Percentiles rank a stretch among this genome's conserved stretches.
phyloP scores from a whole-genome alignment of 2,113 vertebrate species.

The Pontoporia blainvillei region DNA sequence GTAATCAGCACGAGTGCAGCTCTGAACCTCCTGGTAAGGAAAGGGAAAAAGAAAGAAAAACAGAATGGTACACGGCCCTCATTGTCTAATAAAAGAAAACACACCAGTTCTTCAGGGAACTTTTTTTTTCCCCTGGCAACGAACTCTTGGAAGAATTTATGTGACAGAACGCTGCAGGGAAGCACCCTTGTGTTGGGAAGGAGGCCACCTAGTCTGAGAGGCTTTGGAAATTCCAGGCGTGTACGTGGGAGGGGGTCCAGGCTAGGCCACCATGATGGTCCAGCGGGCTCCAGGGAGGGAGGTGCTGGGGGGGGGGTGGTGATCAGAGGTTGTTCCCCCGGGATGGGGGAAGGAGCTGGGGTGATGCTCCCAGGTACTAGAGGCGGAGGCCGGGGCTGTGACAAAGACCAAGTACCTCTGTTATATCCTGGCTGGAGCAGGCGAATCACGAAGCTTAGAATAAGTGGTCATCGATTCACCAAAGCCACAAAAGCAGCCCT shows the following conservation, averaged over 20 bases:
- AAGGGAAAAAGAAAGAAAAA: neutral
- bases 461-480: neutral
- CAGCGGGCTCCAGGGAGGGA: accelerated
- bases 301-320: neutral
- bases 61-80: neutral
- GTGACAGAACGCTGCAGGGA: neutral
- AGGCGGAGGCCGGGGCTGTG: neutral
- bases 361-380: neutral
- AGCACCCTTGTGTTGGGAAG: neutral
- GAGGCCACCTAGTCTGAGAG: neutral
- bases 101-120: neutral
- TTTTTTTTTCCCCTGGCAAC: neutral
- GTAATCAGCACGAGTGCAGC: accelerated
- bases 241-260: neutral
- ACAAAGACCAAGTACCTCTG: neutral
- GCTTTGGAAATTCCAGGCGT: neutral
- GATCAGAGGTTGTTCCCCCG: neutral
- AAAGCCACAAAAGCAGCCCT: neutral
- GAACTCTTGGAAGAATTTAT: conserved; percentile 31
- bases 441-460: accelerated
- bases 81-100: conserved; percentile 14
- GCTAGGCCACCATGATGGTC: neutral
- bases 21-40: neutral
- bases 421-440: too few relatives aligned
- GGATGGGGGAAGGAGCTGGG: neutral